Conservation (phyloP, 2,113 vertebrate species). For the Albula goreensis region DNA sequence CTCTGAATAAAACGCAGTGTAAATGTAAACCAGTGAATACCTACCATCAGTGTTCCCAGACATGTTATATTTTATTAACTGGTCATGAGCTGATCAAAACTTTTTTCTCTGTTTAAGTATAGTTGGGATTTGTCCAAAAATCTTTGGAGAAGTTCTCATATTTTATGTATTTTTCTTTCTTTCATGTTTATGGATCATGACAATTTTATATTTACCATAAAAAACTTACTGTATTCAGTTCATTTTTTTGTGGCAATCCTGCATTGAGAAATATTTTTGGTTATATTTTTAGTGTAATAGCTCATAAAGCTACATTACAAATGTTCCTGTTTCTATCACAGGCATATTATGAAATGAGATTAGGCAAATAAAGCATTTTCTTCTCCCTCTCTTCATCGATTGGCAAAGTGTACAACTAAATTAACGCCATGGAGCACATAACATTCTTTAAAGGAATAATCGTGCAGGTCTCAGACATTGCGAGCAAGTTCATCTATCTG, state of each 20-base stretch:
- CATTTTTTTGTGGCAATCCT: background rate
- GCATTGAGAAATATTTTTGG: background rate
- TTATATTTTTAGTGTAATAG: background rate
- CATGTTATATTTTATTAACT: too few relatives aligned
- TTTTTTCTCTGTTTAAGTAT: too few relatives aligned
- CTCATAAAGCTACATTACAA: background rate
- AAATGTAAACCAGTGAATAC: too few relatives aligned
- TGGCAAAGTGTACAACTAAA: background rate
- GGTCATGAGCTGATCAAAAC: too few relatives aligned
- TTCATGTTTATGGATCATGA: background rate
- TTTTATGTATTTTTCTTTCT: background rate
- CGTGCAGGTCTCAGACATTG: slow-evolving; percentile 44
- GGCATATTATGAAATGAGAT: background rate
- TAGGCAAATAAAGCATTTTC: background rate
- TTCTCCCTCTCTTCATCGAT: background rate
- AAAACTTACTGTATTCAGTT: background rate
- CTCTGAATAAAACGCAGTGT: too few relatives aligned
- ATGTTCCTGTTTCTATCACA: background rate
- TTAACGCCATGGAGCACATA: background rate
- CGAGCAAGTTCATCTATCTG: slow-evolving; percentile 48
- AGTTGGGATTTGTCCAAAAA: too few relatives aligned
- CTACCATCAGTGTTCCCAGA: too few relatives aligned
- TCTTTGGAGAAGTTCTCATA: too few relatives aligned
- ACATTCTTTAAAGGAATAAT: background rate
- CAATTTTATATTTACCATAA: background rate